Evolutionary conservation across 2,113 vertebrate species (phyloP), one percentile per base, ranked within the genome.

Genomic region (Rhea americana): DNA sequence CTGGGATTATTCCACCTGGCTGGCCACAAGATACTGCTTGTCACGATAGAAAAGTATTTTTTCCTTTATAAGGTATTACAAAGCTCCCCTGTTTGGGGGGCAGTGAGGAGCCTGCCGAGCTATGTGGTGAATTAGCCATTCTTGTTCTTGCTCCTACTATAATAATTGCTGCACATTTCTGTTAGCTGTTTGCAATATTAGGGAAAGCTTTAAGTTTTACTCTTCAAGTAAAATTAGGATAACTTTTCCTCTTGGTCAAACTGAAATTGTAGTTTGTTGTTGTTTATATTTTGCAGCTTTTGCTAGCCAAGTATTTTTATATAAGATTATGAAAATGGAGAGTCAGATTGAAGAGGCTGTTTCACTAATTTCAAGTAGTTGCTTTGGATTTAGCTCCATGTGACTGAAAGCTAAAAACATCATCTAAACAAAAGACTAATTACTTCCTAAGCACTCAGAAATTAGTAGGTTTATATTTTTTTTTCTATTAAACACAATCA

Each of bases 361-460:
- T 94, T 21, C 18, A 66, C 28, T 94, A 50, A 70, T 93, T 85
- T 94, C 71, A 90, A 94, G 67, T 84, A 73, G 26, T 86, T 95
- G 70, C 53, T 93, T 93, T 82, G 62, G 35, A 84, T 88, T 94
- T 91, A 66, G 37, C n/a, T 90, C 32, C 7, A 24, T 89, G 25
- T 66, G 53, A 76, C n/a, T 68, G n/a, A 87, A 30, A 93, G 10
- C 59, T 85, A 76, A 78, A 94, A 85, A 18, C 32, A 35, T 66
- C n/a, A 28, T 89, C 55, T 93, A 74, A 95, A 85, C 75, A 83
- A 84, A 82, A 72, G 26, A 65, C 28, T 43, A 82, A 63, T 93
- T 92, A 68, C 65, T 93, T 85, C 41, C 63, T 45, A 79, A 79
- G 47, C 55, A 66, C 37, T 80, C 20, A 21, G 73, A 96, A 92